These are phyloP conservation scores for Acanthoscelides obtectus DNA, from an alignment of 2,888 invertebrate species.

Conservation along the genomic window DNA sequence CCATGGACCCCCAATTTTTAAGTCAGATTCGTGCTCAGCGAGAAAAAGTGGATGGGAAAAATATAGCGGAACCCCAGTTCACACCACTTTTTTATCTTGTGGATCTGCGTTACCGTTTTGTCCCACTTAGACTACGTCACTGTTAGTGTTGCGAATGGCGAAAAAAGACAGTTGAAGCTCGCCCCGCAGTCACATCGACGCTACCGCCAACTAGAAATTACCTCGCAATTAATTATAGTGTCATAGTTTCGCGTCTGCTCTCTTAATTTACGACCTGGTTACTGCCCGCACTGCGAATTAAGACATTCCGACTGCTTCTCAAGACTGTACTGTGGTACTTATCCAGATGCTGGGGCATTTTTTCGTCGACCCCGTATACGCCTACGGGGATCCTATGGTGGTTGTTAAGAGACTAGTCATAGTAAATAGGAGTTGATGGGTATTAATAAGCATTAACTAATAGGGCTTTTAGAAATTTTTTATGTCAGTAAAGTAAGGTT, in stretches of 20 bases:
- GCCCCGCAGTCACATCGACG: neutral
- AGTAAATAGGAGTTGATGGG: neutral
- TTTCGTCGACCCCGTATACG: neutral
- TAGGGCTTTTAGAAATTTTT: no score
- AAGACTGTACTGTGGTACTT: neutral
- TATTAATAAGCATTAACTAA: neutral
- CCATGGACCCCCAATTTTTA: no score
- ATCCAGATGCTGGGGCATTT: neutral
- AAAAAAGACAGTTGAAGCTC: neutral
- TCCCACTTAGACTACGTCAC: no score
- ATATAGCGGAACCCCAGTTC: no score
- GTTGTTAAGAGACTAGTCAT: neutral
- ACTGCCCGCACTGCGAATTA: neutral
- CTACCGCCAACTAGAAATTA: neutral
- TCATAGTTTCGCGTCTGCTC: neutral
- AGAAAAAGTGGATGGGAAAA: no score
- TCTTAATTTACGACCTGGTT: neutral
- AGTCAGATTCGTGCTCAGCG: no score
- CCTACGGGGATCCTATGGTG: neutral
- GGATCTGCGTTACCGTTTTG: no score
- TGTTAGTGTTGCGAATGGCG: neutral
- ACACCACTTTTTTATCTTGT: no score
- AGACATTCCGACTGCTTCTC: neutral
- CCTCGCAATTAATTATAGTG: neutral
- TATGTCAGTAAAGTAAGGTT: no score